These are phyloP conservation scores for Cnemophilus loriae DNA, from an alignment of 2,113 vertebrate species.

Conservation along the genomic window DNA sequence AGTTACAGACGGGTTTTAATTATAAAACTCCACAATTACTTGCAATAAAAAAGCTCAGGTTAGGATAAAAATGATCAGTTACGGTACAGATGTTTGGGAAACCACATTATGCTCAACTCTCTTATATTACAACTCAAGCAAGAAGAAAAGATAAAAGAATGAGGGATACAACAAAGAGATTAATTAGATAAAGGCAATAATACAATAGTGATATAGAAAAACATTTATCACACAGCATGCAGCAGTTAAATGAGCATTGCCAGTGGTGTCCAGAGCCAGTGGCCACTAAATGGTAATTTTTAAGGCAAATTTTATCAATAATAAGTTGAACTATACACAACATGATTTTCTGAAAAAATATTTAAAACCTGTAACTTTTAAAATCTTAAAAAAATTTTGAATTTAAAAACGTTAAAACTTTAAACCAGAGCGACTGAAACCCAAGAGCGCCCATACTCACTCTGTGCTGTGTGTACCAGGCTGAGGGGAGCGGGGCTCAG, in stretches of 20 bases:
- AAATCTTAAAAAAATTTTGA: neutral
- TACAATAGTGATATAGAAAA: neutral
- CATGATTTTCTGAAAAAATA: neutral
- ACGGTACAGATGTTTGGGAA: neutral
- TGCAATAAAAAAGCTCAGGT: neutral
- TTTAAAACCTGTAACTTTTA: neutral
- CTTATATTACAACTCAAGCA: neutral
- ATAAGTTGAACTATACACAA: neutral
- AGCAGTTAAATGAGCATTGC: neutral
- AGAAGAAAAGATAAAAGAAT: neutral
- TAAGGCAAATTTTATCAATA: neutral
- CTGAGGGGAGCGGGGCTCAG: neutral
- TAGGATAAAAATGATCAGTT: neutral
- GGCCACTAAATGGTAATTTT: neutral
- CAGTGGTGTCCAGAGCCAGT: neutral
- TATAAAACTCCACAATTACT: neutral
- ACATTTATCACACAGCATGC: neutral
- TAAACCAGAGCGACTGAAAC: neutral
- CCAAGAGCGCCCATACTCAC: constrained; percentile 11
- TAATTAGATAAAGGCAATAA: neutral
- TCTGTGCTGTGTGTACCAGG: neutral
- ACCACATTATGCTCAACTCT: neutral
- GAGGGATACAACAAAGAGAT: neutral
- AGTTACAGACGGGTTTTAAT: neutral
- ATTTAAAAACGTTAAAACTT: neutral